These are phyloP conservation scores for Mormyrus hasselquistii DNA, from an alignment of 2,797 vertebrate species.

Conservation along the genomic window DNA sequence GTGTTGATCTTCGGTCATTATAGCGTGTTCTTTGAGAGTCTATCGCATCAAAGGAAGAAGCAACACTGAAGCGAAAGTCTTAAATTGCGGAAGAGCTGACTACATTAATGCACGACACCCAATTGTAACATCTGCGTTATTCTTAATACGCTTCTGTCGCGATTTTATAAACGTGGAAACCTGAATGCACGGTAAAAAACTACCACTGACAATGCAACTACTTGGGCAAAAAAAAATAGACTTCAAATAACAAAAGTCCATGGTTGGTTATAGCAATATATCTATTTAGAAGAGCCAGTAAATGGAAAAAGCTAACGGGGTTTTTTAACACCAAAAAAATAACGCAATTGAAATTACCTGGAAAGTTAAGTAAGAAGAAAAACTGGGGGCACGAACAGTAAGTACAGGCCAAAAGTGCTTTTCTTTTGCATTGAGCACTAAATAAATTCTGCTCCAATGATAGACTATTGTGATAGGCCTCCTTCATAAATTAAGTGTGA, in stretches of 20 bases:
- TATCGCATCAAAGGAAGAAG: neutral
- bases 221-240: neutral
- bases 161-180: neutral
- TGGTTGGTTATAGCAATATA: neutral
- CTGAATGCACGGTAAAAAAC: neutral
- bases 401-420: neutral
- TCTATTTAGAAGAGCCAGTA: neutral
- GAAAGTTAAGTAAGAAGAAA: neutral
- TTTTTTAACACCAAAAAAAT: neutral
- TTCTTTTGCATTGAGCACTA: neutral
- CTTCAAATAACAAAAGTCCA: neutral
- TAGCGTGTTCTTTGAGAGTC: neutral
- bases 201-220: neutral
- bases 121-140: neutral
- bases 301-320: neutral
- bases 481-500: conserved; percentile 3
- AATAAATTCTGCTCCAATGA: neutral
- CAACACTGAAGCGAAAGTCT: neutral
- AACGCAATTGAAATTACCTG: neutral
- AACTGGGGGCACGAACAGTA: neutral
- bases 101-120: neutral
- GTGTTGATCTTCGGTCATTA: neutral
- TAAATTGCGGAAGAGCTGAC: neutral
- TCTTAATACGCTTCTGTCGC: neutral
- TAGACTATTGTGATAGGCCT: neutral